Percentiles rank a stretch among this genome's conserved stretches.
Conservation (phyloP, 2,888 invertebrate species). For the Trilocha varians region DNA sequence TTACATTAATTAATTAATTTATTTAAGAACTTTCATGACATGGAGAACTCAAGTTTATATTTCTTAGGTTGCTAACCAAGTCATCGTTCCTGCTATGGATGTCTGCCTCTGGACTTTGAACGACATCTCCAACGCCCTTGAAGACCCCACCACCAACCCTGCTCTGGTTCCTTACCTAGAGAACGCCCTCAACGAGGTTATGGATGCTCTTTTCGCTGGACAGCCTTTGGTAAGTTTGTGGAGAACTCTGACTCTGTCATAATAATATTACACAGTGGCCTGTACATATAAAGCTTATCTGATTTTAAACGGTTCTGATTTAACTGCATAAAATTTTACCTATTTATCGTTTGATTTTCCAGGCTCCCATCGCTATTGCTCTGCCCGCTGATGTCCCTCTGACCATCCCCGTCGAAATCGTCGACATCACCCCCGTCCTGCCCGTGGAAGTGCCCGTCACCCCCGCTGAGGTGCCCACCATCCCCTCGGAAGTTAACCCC, state of each 20-base stretch:
- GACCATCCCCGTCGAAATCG: slow-evolving; percentile 14
- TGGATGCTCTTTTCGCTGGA: slow-evolving; percentile 16
- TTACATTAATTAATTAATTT: not conserved
- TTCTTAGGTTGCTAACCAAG: slow-evolving; percentile 22
- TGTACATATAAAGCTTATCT: too few relatives aligned
- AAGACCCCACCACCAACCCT: slow-evolving; percentile 31
- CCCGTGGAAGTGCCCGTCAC: slow-evolving; percentile 10
- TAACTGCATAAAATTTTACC: too few relatives aligned
- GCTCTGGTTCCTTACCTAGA: slow-evolving; percentile 33
- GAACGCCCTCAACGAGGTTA: slow-evolving; percentile 22
- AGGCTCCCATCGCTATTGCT: slow-evolving; percentile 17
- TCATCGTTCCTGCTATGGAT: slow-evolving; percentile 25
- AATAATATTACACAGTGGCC: too few relatives aligned
- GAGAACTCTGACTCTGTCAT: too few relatives aligned
- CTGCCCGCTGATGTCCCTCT: slow-evolving; percentile 21
- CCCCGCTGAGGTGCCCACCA: slow-evolving; percentile 11
- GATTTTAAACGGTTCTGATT: too few relatives aligned
- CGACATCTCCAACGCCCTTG: slow-evolving; percentile 32
- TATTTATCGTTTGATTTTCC: slow-evolving; percentile 7
- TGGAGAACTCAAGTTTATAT: too few relatives aligned
- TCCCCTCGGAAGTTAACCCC: slow-evolving; percentile 15
- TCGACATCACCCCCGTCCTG: slow-evolving; percentile 15
- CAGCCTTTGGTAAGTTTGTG: slow-evolving; percentile 14
- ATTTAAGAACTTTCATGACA: slow-evolving; percentile 5
- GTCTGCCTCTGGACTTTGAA: slow-evolving; percentile 30